Evolutionary conservation across 2,797 vertebrate genomes (phyloP), one percentile per base, ranked within the genome.

Genomic region (Characodon lateralis): DNA sequence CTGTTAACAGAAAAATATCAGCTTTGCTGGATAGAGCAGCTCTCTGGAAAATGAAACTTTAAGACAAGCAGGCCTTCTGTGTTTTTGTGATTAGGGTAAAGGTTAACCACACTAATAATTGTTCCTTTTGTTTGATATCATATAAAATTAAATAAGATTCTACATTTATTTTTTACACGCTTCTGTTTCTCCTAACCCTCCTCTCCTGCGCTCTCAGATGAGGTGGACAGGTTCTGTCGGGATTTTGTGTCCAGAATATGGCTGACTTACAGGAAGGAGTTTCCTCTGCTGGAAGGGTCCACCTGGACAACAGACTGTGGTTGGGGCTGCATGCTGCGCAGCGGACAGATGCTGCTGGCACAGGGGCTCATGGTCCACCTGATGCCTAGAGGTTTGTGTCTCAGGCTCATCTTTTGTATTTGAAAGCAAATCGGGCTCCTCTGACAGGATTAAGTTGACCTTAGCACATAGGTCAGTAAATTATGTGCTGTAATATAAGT

Each of bases 261-360:
- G 97, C 88, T 98, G 77, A 98, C 97, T 0, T 98, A 98, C 91
- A 94, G 97, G 55, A 93, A 95, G 65, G 97, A 97, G 85, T 98
- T 98, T 83, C 96, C 96, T 28, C 96, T 95, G 71, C 90, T 98
- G 24, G 95, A 96, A 20, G 97, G 97, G 5, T 96, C 97, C 22
- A 91, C 90, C 24, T 95, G 94, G 91, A 99, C 96, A 82, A 97
- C 97, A 0, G 97, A 99, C 93, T 98, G 97, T 20, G 97, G 97
- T 81, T 99, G 97, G 97, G 97, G 97, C 72, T 99, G 97, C 79
- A 98, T 97, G 96, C 88, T 99, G 76, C 96, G 97, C 75, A 97
- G 96, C 0, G 97, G 97, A 2, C 97, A 98, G 93, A 99, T 99
- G 97, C 91, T 99, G 88, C 93, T 99, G 76, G 97, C 97, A 0